phyloP scores from a whole-genome alignment of 2,888 invertebrate genomes.

The Pachymerium ferrugineum region DNA sequence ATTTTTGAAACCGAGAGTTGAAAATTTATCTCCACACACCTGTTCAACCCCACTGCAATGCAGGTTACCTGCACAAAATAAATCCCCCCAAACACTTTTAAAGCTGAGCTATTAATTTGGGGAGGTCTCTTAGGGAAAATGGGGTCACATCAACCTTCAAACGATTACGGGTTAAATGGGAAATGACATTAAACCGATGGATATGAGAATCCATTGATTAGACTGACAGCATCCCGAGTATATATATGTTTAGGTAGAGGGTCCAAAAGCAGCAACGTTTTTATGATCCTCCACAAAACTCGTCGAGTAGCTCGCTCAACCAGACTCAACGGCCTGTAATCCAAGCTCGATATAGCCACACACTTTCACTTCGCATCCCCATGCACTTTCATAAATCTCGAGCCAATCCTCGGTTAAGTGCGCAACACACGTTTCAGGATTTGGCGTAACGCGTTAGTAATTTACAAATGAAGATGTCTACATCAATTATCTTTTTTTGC shows the following conservation, averaged over 20 bases:
- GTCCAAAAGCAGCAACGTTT: not conserved
- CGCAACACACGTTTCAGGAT: not conserved
- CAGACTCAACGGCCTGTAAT: not conserved
- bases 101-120: not conserved
- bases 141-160: not conserved
- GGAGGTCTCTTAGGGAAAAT: not conserved
- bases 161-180: not conserved
- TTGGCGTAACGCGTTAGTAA: not conserved
- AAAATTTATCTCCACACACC: not conserved
- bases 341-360: not conserved
- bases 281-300: not conserved
- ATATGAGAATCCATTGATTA: not conserved
- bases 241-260: not conserved
- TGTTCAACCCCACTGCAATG: not conserved
- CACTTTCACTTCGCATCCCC: not conserved
- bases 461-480: not conserved
- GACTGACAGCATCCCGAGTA: not conserved
- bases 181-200: not conserved
- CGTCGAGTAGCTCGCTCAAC: not conserved
- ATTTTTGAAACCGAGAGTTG: no score
- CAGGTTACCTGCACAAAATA: not conserved
- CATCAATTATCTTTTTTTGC: no score
- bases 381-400: slow-evolving; percentile 3
- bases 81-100: not conserved
- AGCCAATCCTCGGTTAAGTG: not conserved